Base-by-base conservation (phyloP, 1,140 invertebrate genomes). In the Bombus vancouverensis region DNA sequence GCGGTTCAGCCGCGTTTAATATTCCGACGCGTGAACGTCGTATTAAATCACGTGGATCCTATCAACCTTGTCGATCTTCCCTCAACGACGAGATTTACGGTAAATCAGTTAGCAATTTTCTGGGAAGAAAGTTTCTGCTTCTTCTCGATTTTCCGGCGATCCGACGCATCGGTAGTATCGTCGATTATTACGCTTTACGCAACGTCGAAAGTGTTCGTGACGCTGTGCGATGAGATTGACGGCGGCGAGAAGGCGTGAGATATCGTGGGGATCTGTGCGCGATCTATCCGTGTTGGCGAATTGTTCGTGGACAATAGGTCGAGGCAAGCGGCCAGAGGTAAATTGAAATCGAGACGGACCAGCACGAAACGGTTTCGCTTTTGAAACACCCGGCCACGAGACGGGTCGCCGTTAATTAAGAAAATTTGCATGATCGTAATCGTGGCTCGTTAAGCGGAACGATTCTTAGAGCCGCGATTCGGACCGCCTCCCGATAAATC, bases 351-450 rank as follows among this genome's bases (percentile, higher is more conserved):
- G 57, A 81, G 83, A 53, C 39, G 73, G 6, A 79, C 42, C 15
- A 10, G 75, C 75, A 44, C 76, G 75, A 65, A 81, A 80, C 71
- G 57, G 57, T 66, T 66, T 73, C 83, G 78, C 83, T 85, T 85
- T 85, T 85, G 83, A 85, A 66, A 85, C 75, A 62, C 70, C n/a
- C 68, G 37, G 53, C 68, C 80, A 62, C 47, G 65, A 62, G 66
- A 90, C 81, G 79, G 84, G 72, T 74, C 73, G 85, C 42, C 57
- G 70, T 77, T 89, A 87, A 90, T 90, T 90, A 87, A 89, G 81
- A 89, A 89, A 87, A 90, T 90, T 90, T 87, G 85, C 88, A 90
- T 90, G 86, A 85, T 78, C 77, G 88, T 87, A 89, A 90, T 87
- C 70, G 89, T 68, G 71, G 79, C 82, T 89, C 82, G 86, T 89